A percentile compares a stretch with the other conserved stretches of the same genome.
phyloP scores from a whole-genome alignment of 2,888 invertebrate genomes.

The Margaritifera margaritifera region DNA sequence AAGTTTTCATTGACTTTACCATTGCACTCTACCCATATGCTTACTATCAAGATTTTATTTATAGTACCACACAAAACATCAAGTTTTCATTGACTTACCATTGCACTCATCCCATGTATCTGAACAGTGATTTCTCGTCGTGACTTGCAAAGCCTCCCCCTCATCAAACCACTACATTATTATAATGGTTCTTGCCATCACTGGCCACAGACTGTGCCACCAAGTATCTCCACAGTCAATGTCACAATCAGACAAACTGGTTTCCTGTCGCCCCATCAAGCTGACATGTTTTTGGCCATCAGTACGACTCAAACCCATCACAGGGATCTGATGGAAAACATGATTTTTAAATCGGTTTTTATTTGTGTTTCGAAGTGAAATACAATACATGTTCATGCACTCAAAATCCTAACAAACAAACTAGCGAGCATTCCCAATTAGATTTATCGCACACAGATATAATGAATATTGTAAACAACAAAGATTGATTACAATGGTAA shows the following conservation, averaged over 20 bases:
- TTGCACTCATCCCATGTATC: slow-evolving; percentile 88
- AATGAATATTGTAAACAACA: too few relatives aligned
- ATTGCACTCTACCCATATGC: too few relatives aligned
- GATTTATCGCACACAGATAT: too few relatives aligned
- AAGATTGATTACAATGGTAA: too few relatives aligned
- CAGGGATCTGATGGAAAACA: slow-evolving; percentile 84
- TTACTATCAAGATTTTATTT: too few relatives aligned
- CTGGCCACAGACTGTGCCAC: slow-evolving; percentile 89
- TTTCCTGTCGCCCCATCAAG: slow-evolving; percentile 84
- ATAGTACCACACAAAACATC: not conserved
- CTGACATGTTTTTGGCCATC: slow-evolving; percentile 88
- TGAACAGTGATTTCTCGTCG: slow-evolving; percentile 81
- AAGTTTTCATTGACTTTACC: too few relatives aligned
- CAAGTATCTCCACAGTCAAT: slow-evolving; percentile 76
- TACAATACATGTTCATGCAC: too few relatives aligned
- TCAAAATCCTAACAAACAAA: too few relatives aligned
- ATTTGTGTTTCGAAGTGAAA: too few relatives aligned
- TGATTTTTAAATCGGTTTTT: too few relatives aligned
- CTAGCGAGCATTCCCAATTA: too few relatives aligned
- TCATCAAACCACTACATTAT: slow-evolving; percentile 93
- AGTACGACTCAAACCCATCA: slow-evolving; percentile 83
- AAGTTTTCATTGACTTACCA: slow-evolving; percentile 24
- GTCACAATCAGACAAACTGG: slow-evolving; percentile 87
- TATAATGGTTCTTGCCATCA: slow-evolving; percentile 92
- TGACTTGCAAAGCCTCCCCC: slow-evolving; percentile 89